Evolutionary conservation across 2,888 invertebrate species (phyloP).

Genomic region (Oxystoma pomonae): DNA sequence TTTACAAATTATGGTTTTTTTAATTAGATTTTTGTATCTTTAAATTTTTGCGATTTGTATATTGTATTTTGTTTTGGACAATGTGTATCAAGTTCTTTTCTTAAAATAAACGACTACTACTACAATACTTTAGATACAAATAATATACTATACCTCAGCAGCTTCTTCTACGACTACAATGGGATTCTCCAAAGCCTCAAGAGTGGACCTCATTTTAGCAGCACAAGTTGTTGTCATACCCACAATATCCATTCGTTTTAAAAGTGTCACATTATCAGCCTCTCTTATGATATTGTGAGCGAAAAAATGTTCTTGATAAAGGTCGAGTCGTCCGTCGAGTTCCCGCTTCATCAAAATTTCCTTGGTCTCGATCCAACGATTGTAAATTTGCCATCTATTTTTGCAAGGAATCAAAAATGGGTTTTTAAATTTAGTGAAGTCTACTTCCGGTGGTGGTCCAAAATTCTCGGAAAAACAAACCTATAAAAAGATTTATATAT

Average conservation of each 20-base stretch:
- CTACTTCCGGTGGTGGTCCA: background rate
- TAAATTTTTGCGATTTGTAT: too few relatives aligned
- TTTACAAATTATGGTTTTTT: too few relatives aligned
- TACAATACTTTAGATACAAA: too few relatives aligned
- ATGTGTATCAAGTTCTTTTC: too few relatives aligned
- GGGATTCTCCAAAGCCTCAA: conserved; percentile 53
- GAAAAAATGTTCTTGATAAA: conserved; percentile 31
- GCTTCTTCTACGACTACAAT: conserved; percentile 85
- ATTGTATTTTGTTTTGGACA: too few relatives aligned
- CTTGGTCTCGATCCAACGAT: background rate
- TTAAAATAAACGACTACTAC: too few relatives aligned
- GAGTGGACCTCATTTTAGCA: conserved; percentile 54
- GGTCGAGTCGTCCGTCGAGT: conserved; percentile 15
- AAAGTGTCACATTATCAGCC: background rate
- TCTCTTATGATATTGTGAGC: conserved; percentile 48
- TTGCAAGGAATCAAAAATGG: background rate
- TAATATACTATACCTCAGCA: conserved; percentile 83
- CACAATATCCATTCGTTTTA: conserved; percentile 46
- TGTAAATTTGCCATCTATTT: background rate
- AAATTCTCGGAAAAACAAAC: background rate
- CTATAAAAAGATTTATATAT: too few relatives aligned
- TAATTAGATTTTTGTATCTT: too few relatives aligned
- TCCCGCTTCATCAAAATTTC: background rate
- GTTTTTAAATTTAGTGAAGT: background rate
- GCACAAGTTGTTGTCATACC: conserved; percentile 78